Evolutionary conservation across 2,113 vertebrate species (phyloP).

Genomic region (Burhinus oedicnemus): DNA sequence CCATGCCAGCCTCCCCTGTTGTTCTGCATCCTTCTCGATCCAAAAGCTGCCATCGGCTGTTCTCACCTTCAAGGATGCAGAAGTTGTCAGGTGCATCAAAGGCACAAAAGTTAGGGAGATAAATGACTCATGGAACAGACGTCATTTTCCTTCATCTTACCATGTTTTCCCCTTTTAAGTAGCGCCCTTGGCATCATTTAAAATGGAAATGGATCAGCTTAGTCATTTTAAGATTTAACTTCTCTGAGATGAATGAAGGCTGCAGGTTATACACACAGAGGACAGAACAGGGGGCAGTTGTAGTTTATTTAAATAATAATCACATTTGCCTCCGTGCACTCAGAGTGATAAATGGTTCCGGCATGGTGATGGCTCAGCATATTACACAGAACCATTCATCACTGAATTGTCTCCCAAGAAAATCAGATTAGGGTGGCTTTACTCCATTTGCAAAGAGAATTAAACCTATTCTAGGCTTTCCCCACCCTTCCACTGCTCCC

Average conservation of each 20-base stretch:
- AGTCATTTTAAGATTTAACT: conserved; percentile 29
- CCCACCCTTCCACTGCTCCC: neutral
- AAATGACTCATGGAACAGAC: neutral
- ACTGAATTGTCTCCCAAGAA: conserved; percentile 55
- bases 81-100: conserved; percentile 15
- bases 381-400: conserved; percentile 70
- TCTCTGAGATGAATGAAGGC: conserved; percentile 21
- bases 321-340: conserved; percentile 49
- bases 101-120: neutral
- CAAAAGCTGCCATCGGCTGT: neutral
- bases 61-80: neutral
- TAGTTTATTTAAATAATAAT: conserved; percentile 73
- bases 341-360: conserved; percentile 69
- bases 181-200: conserved; percentile 8
- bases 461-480: neutral
- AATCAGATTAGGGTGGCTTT: conserved; percentile 57
- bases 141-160: neutral
- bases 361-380: conserved; percentile 69
- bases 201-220: conserved; percentile 23
- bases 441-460: conserved; percentile 32
- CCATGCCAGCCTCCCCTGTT: neutral
- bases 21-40: neutral
- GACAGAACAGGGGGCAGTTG: conserved; percentile 28
- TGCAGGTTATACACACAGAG: neutral
- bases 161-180: neutral